Percentiles rank a stretch among this genome's conserved stretches.
phyloP scores from a whole-genome alignment of 2,113 vertebrate genomes.

The Hippocampus zosterae region DNA sequence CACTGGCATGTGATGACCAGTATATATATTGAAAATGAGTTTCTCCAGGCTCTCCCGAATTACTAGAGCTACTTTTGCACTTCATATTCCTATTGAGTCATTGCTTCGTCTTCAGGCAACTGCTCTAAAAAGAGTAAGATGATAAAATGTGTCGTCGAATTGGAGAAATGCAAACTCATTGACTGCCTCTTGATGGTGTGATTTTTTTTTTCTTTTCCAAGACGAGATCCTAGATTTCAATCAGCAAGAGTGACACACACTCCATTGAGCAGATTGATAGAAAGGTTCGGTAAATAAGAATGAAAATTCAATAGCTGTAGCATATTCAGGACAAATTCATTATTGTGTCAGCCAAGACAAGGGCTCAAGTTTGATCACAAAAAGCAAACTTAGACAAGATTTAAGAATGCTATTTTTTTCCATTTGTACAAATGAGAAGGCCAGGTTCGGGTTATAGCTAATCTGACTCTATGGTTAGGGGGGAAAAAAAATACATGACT shows the following conservation, averaged over 20 bases:
- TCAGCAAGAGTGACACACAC: not conserved
- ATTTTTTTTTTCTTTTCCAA: not conserved
- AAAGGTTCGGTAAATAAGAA: not conserved
- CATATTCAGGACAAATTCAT: no score
- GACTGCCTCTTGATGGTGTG: not conserved
- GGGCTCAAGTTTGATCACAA: no score
- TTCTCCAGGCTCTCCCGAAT: conserved; percentile 14
- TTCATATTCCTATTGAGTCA: conserved; percentile 21
- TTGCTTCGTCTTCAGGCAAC: conserved; percentile 5
- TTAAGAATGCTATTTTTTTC: no score
- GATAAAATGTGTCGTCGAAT: not conserved
- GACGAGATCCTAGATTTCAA: not conserved
- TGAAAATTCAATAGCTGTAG: not conserved
- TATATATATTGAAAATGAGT: conserved; percentile 14
- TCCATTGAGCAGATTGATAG: not conserved
- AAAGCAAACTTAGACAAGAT: no score
- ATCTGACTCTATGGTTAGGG: no score
- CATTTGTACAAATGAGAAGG: no score
- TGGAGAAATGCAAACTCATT: not conserved
- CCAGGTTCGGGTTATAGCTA: no score
- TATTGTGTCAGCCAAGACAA: no score
- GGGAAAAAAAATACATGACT: no score
- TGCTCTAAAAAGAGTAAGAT: not conserved
- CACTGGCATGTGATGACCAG: conserved; percentile 1
- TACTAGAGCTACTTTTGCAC: conserved; percentile 1